Evolutionary conservation across 2,113 vertebrate genomes (phyloP).

Genomic region (Cynocephalus volans): DNA sequence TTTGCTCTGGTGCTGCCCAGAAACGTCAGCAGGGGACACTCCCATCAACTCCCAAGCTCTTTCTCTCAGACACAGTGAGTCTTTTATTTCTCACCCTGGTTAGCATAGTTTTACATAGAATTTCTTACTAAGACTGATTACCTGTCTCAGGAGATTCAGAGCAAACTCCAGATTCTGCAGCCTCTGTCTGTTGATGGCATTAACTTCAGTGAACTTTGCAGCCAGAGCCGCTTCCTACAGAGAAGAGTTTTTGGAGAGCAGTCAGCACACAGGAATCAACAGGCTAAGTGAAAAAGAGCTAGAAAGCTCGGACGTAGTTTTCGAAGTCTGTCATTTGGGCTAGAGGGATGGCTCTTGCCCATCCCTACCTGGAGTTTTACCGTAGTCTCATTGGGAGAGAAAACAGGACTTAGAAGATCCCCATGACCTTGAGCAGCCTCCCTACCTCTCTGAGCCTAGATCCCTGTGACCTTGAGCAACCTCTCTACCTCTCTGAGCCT

Average conservation of each 20-base stretch:
- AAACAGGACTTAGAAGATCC: not conserved
- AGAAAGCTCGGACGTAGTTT: not conserved
- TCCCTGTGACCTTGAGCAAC: not conserved
- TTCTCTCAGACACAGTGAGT: not conserved
- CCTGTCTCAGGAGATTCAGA: slow-evolving; percentile 95
- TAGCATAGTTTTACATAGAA: not conserved
- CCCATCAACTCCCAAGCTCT: not conserved
- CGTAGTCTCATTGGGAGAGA: not conserved
- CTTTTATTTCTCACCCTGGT: not conserved
- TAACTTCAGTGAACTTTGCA: slow-evolving; percentile 96
- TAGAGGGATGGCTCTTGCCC: not conserved
- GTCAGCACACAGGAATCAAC: not conserved
- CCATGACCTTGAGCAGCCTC: not conserved
- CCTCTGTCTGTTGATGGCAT: slow-evolving; percentile 94
- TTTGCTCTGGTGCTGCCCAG: not conserved
- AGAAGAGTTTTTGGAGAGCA: not conserved
- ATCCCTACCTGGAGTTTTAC: not conserved
- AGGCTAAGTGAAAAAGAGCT: not conserved
- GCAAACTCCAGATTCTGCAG: slow-evolving; percentile 96
- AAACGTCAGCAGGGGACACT: not conserved
- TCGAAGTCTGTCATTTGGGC: not conserved
- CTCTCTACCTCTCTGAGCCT: not conserved
- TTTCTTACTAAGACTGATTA: slow-evolving; percentile 81
- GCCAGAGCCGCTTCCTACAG: slow-evolving; percentile 94
- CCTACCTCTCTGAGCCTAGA: not conserved